Conservation (phyloP, 1,140 invertebrate genomes). For the Drosophila varians region DNA sequence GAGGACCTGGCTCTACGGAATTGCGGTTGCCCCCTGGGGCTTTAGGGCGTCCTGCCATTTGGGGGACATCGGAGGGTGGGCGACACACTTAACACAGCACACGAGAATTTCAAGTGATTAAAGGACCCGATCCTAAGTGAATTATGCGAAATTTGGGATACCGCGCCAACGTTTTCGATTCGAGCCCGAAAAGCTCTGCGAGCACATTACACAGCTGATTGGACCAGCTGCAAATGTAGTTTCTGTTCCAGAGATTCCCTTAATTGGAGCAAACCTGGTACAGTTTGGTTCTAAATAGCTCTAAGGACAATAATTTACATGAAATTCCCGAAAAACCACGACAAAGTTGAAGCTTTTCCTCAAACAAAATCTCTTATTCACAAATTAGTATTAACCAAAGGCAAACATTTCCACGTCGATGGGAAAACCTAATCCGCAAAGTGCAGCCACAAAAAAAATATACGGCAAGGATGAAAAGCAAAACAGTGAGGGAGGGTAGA, state of each 20-base stretch:
- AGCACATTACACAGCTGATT: neutral
- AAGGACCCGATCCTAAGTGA: slow-evolving; percentile 13
- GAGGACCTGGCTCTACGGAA: slow-evolving; percentile 38
- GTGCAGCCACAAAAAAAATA: slow-evolving; percentile 30
- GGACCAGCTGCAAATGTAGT: neutral
- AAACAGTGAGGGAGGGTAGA: neutral
- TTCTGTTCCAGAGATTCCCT: neutral
- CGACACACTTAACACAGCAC: slow-evolving; percentile 3
- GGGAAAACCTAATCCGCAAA: slow-evolving; percentile 33
- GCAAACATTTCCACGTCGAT: neutral
- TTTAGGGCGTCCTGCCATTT: neutral
- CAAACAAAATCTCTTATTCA: neutral
- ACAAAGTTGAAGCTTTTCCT: slow-evolving; percentile 1
- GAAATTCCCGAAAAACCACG: no score
- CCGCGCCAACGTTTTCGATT: neutral
- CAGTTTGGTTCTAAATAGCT: neutral
- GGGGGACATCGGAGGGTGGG: neutral
- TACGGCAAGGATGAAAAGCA: slow-evolving; percentile 2
- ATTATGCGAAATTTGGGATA: slow-evolving; percentile 10
- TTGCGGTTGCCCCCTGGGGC: slow-evolving; percentile 17
- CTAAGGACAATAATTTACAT: neutral
- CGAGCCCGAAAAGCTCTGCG: neutral
- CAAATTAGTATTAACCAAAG: slow-evolving; percentile 29
- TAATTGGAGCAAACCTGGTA: neutral
- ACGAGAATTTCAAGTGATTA: slow-evolving; percentile 33